Percentiles rank a stretch among this genome's conserved stretches.
These are phyloP conservation scores for Andrena camellia DNA, from an alignment of 2,888 invertebrate species.

Conservation along the genomic window DNA sequence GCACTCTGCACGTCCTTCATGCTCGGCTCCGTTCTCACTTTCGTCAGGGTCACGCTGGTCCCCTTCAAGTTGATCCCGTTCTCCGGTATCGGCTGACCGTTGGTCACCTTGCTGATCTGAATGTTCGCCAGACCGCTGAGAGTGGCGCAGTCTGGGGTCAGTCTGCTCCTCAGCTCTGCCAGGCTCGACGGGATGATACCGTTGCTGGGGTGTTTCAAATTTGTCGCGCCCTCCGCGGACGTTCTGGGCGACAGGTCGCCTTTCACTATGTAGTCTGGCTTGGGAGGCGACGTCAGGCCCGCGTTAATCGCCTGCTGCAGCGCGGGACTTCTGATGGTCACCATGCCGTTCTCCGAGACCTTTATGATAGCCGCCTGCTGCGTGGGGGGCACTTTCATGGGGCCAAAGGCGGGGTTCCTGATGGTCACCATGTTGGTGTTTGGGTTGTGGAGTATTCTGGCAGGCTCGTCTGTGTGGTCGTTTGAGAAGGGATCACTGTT, in stretches of 20 bases:
- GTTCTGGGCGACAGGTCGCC: slow-evolving; percentile 75
- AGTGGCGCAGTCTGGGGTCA: slow-evolving; percentile 78
- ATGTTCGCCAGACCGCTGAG: slow-evolving; percentile 82
- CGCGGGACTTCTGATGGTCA: slow-evolving; percentile 92
- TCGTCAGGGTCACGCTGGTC: slow-evolving; percentile 83
- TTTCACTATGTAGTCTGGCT: slow-evolving; percentile 83
- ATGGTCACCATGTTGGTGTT: slow-evolving; percentile 91
- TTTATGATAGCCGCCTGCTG: slow-evolving; percentile 90
- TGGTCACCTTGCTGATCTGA: slow-evolving; percentile 84
- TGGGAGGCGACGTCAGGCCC: slow-evolving; percentile 82
- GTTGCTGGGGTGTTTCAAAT: slow-evolving; percentile 72
- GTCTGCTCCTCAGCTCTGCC: slow-evolving; percentile 78
- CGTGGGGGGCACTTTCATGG: slow-evolving; percentile 86
- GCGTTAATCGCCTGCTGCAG: slow-evolving; percentile 86
- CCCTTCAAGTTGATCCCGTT: slow-evolving; percentile 83
- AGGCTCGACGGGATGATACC: slow-evolving; percentile 79
- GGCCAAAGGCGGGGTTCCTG: slow-evolving; percentile 92
- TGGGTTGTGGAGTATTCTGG: slow-evolving; percentile 84
- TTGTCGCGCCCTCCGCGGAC: slow-evolving; percentile 55
- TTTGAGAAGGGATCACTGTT: slow-evolving; percentile 63
- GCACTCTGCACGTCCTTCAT: slow-evolving; percentile 65
- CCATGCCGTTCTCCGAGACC: slow-evolving; percentile 91
- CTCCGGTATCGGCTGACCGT: slow-evolving; percentile 83
- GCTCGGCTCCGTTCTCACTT: slow-evolving; percentile 75
- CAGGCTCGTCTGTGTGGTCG: slow-evolving; percentile 80